Evolutionary conservation across 2,888 invertebrate genomes (phyloP).

Genomic region (Agrochola lychnidis): DNA sequence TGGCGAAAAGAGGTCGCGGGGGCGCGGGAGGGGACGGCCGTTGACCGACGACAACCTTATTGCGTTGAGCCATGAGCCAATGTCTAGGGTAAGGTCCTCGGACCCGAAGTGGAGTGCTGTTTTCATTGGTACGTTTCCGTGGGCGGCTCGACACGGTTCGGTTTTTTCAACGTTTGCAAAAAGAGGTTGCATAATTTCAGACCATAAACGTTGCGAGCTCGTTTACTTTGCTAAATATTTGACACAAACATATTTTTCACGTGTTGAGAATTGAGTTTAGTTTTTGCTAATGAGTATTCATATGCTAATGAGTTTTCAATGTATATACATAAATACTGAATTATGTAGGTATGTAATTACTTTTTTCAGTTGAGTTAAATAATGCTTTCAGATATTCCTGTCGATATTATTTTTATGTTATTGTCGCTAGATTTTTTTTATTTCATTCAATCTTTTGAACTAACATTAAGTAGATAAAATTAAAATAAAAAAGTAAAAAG

Average conservation of each 20-base stretch:
- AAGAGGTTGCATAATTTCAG: slow-evolving; percentile 79
- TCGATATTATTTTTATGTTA: background rate
- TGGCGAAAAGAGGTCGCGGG: slow-evolving; percentile 84
- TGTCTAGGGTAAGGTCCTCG: slow-evolving; percentile 89
- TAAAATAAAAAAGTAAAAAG: background rate
- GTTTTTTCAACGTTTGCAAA: slow-evolving; percentile 74
- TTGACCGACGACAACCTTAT: slow-evolving; percentile 87
- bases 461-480: background rate
- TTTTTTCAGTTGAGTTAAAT: background rate
- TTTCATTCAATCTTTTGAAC: background rate
- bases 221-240: slow-evolving; percentile 51
- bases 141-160: slow-evolving; percentile 79
- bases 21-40: slow-evolving; percentile 82
- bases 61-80: slow-evolving; percentile 80
- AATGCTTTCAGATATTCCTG: background rate
- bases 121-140: slow-evolving; percentile 75
- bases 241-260: slow-evolving; percentile 36
- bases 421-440: no score
- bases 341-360: background rate
- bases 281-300: slow-evolving; percentile 24
- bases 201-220: slow-evolving; percentile 50
- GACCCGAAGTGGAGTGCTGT: slow-evolving; percentile 79
- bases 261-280: slow-evolving; percentile 24
- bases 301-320: slow-evolving; percentile 6
- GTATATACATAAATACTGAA: background rate